Percentiles rank a stretch among this genome's conserved stretches.
These are phyloP conservation scores for Nomia melanderi DNA, from an alignment of 1,140 invertebrate species.

Conservation along the genomic window DNA sequence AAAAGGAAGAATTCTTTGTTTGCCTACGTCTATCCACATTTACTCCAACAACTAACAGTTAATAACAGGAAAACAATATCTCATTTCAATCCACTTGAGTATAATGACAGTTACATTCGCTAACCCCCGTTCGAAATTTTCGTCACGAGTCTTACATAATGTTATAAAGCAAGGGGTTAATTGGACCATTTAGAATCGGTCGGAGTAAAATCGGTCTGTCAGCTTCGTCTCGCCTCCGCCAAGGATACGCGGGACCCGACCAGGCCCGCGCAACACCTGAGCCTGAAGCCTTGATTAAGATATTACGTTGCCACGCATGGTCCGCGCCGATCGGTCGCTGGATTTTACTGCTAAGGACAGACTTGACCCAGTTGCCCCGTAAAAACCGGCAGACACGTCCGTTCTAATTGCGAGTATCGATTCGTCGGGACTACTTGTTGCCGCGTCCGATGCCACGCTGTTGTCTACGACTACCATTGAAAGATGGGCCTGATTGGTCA, in stretches of 20 bases:
- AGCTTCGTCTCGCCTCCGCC: constrained; percentile 35
- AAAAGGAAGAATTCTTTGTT: too few relatives aligned
- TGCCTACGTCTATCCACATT: too few relatives aligned
- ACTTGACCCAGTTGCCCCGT: constrained; percentile 60
- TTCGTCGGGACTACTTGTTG: constrained; percentile 29
- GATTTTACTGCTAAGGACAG: constrained; percentile 59
- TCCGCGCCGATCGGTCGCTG: constrained; percentile 36
- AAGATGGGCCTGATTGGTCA: too few relatives aligned
- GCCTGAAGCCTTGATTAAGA: constrained; percentile 62
- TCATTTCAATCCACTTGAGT: too few relatives aligned
- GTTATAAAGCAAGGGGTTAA: too few relatives aligned
- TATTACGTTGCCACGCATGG: constrained; percentile 60
- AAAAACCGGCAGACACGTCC: constrained; percentile 44
- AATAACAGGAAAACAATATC: too few relatives aligned
- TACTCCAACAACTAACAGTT: too few relatives aligned
- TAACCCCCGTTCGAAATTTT: too few relatives aligned
- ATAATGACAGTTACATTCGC: too few relatives aligned
- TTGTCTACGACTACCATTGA: too few relatives aligned
- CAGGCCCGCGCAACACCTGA: constrained; percentile 40
- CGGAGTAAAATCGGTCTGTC: constrained; percentile 33
- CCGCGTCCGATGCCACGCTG: constrained; percentile 19
- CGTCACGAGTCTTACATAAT: too few relatives aligned
- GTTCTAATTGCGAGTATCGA: constrained; percentile 53
- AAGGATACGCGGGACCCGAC: constrained; percentile 47
- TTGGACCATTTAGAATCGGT: too few relatives aligned